Evolutionary conservation across 2,888 invertebrate species (phyloP), one percentile per base, ranked within the genome.

Genomic region (Drosophila tripunctata): DNA sequence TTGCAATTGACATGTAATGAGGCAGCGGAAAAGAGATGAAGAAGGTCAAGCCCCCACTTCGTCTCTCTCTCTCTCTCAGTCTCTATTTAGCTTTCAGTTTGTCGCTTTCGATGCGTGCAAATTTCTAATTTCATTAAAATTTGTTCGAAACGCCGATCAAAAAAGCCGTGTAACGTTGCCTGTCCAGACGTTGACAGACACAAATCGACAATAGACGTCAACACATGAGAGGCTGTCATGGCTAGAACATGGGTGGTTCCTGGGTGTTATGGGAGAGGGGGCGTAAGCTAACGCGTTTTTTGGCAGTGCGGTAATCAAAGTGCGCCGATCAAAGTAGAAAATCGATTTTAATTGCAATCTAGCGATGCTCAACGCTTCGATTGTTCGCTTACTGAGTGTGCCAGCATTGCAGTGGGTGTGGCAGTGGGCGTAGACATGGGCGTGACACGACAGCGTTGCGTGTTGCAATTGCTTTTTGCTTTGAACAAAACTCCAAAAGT

Each of bases 51-150:
- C 19, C 14, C 2, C 12, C 14, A 4, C 21, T 27, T 21, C 30
- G 51, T 17, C 30, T 33, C n/a, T 36, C 31, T 24, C 21, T 21
- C 40, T 55, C 66, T 48, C 22, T 58, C 60, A 48, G 58, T 61
- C 12, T 12, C n/a, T 19, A 51, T 47, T 30, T 44, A 27, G 35
- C 33, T 33, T 50, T 54, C 36, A 38, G 48, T 44, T 73, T 81
- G 64, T 40, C 58, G 52, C 48, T 64, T 51, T 50, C 43, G 45
- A 27, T 47, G 76, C 62, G 85, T 73, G 66, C 72, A 75, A 81
- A 75, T 85, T 87, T 83, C 87, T 87, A 83, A 87, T 87, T 83
- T 87, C 87, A 83, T 87, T 87, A 85, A 76, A 82, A 67, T 79
- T 75, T 77, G 79, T 67, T 54, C 62, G 68, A 75, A 65, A 33